Percentiles rank a stretch among this genome's conserved stretches.
phyloP scores from a whole-genome alignment of 2,888 invertebrate genomes.

The Megalurothrips usitatus region DNA sequence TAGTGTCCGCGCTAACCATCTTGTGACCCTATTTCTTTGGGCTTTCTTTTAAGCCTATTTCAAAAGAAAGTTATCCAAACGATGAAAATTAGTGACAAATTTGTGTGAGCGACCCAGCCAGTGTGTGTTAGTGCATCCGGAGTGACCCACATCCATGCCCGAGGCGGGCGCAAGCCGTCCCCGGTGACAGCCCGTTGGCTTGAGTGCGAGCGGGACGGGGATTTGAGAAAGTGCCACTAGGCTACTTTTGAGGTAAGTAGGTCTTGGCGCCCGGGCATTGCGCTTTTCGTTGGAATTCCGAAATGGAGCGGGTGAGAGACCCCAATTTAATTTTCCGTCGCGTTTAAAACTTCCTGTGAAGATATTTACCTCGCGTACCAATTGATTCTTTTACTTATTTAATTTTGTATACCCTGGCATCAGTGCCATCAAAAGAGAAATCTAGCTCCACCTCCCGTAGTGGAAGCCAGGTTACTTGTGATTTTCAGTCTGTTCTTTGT shows the following conservation, averaged over 20 bases:
- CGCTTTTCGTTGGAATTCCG: not conserved
- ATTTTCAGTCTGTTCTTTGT: not conserved
- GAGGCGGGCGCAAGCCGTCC: not conserved
- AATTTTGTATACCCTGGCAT: not conserved
- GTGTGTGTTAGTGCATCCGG: not conserved
- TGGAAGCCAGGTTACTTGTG: not conserved
- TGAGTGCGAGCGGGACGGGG: conserved; percentile 18
- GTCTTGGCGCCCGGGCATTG: conserved; percentile 1
- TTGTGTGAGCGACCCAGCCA: not conserved
- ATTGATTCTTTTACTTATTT: not conserved
- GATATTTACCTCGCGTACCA: not conserved
- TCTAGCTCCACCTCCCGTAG: not conserved
- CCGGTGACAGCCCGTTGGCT: conserved; percentile 23
- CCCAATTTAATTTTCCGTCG: not conserved
- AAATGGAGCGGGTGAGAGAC: not conserved
- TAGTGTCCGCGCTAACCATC: conserved; percentile 18
- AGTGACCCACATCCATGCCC: not conserved
- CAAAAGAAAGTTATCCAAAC: not conserved
- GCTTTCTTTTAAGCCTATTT: conserved; percentile 1
- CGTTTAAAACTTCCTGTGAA: not conserved
- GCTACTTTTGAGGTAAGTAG: conserved; percentile 26
- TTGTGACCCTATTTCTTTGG: conserved; percentile 16
- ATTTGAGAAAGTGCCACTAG: conserved; percentile 23
- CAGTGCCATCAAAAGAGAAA: conserved; percentile 21
- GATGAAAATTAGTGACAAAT: not conserved